phyloP scores from a whole-genome alignment of 2,113 vertebrate species.

The Amblyopsis rosae region DNA sequence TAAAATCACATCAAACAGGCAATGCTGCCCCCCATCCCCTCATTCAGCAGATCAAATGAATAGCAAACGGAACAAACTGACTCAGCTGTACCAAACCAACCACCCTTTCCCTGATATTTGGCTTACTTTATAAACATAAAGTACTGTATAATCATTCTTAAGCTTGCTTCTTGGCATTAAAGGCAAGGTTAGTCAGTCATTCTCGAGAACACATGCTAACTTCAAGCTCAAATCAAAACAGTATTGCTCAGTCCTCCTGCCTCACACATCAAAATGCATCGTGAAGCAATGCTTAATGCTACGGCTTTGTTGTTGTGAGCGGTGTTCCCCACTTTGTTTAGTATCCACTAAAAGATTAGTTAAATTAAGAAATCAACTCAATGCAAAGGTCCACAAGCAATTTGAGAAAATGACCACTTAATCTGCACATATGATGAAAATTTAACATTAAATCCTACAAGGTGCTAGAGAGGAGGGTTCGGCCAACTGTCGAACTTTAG shows the following conservation, averaged over 20 bases:
- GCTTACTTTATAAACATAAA: slow-evolving; percentile 26
- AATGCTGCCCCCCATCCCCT: too few relatives aligned
- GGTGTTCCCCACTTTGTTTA: slow-evolving; percentile 32
- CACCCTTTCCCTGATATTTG: slow-evolving; percentile 8
- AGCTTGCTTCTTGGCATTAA: too few relatives aligned
- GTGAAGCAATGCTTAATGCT: too few relatives aligned
- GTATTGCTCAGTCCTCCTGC: too few relatives aligned
- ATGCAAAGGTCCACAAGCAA: slow-evolving; percentile 31
- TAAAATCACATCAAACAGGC: too few relatives aligned
- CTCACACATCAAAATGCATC: slow-evolving; percentile 41
- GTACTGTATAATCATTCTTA: not conserved
- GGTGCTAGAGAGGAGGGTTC: too few relatives aligned
- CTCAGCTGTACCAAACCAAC: slow-evolving; percentile 11
- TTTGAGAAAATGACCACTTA: slow-evolving; percentile 35
- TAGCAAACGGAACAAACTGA: slow-evolving; percentile 12
- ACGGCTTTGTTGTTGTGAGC: too few relatives aligned
- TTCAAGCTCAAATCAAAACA: too few relatives aligned
- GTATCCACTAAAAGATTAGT: slow-evolving; percentile 28
- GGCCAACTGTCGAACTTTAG: too few relatives aligned
- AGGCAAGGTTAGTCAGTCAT: too few relatives aligned
- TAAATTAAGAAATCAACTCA: slow-evolving; percentile 45
- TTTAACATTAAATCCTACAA: slow-evolving; percentile 9
- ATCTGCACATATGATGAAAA: slow-evolving; percentile 23
- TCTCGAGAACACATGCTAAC: too few relatives aligned
- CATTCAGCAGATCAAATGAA: slow-evolving; percentile 14